Conservation (phyloP, 2,797 vertebrate species). For the Leucoraja ocellata region DNA sequence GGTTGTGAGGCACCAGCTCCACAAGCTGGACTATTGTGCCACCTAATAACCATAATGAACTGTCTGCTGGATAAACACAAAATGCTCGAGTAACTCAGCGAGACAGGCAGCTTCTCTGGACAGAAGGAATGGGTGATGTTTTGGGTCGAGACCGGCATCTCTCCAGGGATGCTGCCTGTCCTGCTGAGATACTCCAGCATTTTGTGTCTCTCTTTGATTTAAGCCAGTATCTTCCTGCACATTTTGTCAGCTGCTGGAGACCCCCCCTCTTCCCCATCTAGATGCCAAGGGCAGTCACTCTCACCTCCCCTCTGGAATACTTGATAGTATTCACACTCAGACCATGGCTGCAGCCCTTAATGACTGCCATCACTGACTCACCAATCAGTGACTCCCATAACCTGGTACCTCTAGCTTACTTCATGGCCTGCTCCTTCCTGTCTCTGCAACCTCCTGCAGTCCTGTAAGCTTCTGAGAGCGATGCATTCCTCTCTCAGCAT, state of each 20-base stretch:
- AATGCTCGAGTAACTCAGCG: no score
- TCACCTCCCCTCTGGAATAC: background rate
- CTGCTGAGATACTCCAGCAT: no score
- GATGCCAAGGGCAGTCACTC: background rate
- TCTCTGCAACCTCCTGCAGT: background rate
- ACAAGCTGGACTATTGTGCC: no score
- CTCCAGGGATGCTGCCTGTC: no score
- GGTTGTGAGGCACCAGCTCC: no score
- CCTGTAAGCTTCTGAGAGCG: background rate
- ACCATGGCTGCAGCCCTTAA: background rate
- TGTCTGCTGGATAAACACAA: background rate
- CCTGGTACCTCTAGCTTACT: background rate
- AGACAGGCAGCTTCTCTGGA: no score
- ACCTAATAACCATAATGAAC: background rate
- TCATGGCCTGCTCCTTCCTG: background rate
- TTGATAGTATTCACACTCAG: background rate
- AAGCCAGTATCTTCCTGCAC: no score
- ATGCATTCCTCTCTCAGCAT: background rate
- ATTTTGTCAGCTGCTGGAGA: background rate
- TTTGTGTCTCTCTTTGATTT: no score
- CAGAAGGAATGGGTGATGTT: no score
- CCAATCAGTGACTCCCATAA: background rate
- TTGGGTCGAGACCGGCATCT: no score
- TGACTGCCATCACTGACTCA: background rate
- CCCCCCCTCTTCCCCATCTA: background rate